These are phyloP conservation scores for Erythrolamprus reginae DNA, from an alignment of 2,113 vertebrate genomes.

Conservation along the genomic window DNA sequence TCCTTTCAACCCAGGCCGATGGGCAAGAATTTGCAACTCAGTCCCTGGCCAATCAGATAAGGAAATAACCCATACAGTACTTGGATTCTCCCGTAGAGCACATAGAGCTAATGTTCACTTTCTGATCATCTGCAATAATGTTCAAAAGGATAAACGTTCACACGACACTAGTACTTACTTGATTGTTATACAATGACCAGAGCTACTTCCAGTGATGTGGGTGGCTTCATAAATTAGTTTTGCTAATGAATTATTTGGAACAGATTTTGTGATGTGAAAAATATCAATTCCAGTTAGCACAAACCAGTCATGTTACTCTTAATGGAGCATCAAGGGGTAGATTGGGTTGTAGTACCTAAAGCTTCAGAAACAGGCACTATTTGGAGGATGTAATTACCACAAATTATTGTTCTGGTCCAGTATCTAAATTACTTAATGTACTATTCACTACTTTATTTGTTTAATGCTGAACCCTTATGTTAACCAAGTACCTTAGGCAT, in stretches of 20 bases:
- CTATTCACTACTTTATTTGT: not conserved
- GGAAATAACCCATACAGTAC: too few relatives aligned
- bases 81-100: too few relatives aligned
- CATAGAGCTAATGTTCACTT: not conserved
- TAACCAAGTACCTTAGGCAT: not conserved
- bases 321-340: not conserved
- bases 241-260: not conserved
- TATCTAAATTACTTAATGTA: not conserved
- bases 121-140: not conserved
- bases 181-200: not conserved
- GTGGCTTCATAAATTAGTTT: not conserved
- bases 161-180: not conserved
- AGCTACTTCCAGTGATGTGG: not conserved
- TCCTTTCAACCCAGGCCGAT: too few relatives aligned
- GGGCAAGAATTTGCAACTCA: too few relatives aligned
- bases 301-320: not conserved
- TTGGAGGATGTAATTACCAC: too few relatives aligned
- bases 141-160: not conserved
- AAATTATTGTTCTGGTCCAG: not conserved
- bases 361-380: too few relatives aligned
- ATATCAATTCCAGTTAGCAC: not conserved
- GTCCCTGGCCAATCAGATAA: too few relatives aligned
- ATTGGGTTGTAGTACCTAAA: not conserved
- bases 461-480: not conserved
- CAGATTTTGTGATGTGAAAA: not conserved